Conservation (phyloP, 2,113 vertebrate genomes). For the Climacteris rufus region DNA sequence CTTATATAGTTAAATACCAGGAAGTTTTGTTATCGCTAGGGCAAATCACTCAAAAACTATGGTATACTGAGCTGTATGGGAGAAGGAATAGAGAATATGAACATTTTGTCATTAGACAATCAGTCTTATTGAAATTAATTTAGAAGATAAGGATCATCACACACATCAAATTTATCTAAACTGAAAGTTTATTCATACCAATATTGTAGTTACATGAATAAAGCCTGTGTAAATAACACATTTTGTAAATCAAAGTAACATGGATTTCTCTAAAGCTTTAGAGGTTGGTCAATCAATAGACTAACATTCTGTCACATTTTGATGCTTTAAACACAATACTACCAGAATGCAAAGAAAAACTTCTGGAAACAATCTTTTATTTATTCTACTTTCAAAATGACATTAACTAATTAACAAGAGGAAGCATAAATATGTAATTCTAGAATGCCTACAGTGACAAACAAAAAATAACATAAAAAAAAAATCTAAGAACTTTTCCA, state of each 20-base stretch:
- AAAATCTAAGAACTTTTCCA: background rate
- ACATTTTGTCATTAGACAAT: background rate
- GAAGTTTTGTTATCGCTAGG: background rate
- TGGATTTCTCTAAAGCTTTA: background rate
- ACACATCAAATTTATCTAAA: background rate
- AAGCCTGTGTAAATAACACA: background rate
- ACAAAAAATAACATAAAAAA: background rate
- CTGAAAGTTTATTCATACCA: background rate
- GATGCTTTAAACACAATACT: background rate
- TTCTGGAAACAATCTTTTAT: background rate
- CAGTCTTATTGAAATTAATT: background rate
- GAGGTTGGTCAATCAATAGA: slow-evolving; percentile 57
- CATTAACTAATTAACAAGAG: background rate
- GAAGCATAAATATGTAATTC: background rate
- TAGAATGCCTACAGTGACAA: background rate
- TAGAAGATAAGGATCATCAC: background rate
- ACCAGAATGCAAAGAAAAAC: background rate
- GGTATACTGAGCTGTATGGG: background rate
- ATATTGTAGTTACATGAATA: background rate
- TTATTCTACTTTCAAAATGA: background rate
- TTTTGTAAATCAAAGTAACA: slow-evolving; percentile 33
- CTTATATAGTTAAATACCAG: background rate
- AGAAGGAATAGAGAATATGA: background rate
- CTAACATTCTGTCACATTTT: slow-evolving; percentile 73
- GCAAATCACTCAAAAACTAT: background rate